Conservation (phyloP, 2,797 vertebrate genomes). For the Mycteria americana region DNA sequence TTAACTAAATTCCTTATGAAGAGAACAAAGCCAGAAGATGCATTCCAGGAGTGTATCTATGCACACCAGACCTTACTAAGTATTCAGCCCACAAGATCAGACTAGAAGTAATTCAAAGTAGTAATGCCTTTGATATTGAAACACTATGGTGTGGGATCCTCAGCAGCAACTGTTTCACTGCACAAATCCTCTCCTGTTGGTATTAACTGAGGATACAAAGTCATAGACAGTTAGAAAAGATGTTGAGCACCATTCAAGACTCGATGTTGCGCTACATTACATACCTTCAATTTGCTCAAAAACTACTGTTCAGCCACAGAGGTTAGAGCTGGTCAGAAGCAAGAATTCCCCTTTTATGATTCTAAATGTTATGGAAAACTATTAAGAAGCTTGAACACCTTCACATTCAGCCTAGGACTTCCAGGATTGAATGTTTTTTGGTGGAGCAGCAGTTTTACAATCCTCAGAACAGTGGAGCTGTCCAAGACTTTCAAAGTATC, state of each 20-base stretch:
- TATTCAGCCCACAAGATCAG: background rate
- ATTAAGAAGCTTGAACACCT: background rate
- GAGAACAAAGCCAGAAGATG: background rate
- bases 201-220: background rate
- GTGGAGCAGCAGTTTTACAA: background rate
- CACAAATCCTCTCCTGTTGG: background rate
- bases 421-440: background rate
- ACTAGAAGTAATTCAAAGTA: background rate
- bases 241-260: background rate
- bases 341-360: background rate
- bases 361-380: background rate
- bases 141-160: background rate
- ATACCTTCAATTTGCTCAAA: background rate
- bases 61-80: background rate
- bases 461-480: background rate
- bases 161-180: background rate
- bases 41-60: background rate
- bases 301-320: background rate
- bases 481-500: background rate
- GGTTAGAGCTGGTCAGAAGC: background rate
- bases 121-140: background rate
- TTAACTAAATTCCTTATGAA: background rate
- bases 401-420: background rate
- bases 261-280: fast-evolving
- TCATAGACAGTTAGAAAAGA: background rate